phyloP scores from a whole-genome alignment of 2,888 invertebrate species.

The Callosobruchus maculatus region DNA sequence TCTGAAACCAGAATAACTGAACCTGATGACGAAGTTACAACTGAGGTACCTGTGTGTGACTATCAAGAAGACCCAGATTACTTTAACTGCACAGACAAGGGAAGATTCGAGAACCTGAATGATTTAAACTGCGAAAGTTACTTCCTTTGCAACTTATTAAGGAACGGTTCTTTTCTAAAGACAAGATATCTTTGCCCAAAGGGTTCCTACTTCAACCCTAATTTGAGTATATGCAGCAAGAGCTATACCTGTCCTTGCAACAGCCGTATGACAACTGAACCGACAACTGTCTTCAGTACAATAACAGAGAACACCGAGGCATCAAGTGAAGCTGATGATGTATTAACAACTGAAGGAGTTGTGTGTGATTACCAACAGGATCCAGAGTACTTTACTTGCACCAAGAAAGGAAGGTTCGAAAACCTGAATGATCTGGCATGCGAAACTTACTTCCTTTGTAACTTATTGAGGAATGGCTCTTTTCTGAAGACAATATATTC shows the following conservation, averaged over 20 bases:
- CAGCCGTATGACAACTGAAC: neutral
- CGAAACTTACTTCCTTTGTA: slow-evolving; percentile 29
- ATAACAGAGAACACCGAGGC: neutral
- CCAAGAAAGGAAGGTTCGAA: slow-evolving; percentile 48
- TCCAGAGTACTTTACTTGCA: slow-evolving; percentile 21
- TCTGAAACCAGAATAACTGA: neutral
- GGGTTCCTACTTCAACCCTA: slow-evolving; percentile 31
- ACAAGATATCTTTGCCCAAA: slow-evolving; percentile 28
- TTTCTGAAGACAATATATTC: slow-evolving; percentile 36
- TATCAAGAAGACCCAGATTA: neutral
- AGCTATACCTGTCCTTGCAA: slow-evolving; percentile 24
- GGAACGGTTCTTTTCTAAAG: slow-evolving; percentile 36
- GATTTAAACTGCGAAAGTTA: slow-evolving; percentile 37
- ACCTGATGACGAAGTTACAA: neutral
- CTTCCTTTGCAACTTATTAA: slow-evolving; percentile 25
- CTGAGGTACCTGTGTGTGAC: neutral
- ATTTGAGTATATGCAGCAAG: slow-evolving; percentile 43
- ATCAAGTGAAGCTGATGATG: neutral
- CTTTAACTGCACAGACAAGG: slow-evolving; percentile 37
- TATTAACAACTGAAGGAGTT: neutral
- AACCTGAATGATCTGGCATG: slow-evolving; percentile 43
- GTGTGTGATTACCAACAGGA: neutral
- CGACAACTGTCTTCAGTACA: neutral
- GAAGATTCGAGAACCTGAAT: slow-evolving; percentile 47
- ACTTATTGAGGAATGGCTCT: slow-evolving; percentile 24